phyloP scores from a whole-genome alignment of 2,797 vertebrate genomes.

The Monodelphis domestica region DNA sequence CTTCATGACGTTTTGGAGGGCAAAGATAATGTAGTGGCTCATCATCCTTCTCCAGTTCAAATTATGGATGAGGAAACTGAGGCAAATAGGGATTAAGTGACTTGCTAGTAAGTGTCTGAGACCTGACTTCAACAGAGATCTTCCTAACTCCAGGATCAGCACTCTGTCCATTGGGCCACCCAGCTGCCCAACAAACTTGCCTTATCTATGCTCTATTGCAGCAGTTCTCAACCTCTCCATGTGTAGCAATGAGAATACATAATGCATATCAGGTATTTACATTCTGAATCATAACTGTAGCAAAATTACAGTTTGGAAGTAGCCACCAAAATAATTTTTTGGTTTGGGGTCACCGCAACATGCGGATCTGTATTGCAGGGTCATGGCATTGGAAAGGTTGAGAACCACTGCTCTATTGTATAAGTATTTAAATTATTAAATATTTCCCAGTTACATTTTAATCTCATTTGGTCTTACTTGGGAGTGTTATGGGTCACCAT shows the following conservation, averaged over 20 bases:
- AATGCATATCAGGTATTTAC: no score
- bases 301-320: no score
- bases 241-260: no score
- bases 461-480: neutral
- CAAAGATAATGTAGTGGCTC: neutral
- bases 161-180: neutral
- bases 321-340: no score
- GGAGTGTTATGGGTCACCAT: neutral
- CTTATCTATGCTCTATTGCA: neutral
- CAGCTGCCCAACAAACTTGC: neutral
- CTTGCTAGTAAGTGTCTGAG: neutral
- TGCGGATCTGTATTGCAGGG: no score
- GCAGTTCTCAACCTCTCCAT: no score
- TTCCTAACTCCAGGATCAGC: neutral
- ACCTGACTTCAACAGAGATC: neutral
- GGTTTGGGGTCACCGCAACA: no score
- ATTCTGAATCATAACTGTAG: no score
- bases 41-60: neutral
- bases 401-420: neutral
- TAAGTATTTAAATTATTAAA: neutral
- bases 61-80: neutral
- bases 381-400: no score
- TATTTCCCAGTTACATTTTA: neutral
- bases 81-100: neutral
- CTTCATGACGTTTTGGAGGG: neutral